Evolutionary conservation across 92 coral and sea anemone species (phyloP).

Genomic region (Heliopora coerulea): DNA sequence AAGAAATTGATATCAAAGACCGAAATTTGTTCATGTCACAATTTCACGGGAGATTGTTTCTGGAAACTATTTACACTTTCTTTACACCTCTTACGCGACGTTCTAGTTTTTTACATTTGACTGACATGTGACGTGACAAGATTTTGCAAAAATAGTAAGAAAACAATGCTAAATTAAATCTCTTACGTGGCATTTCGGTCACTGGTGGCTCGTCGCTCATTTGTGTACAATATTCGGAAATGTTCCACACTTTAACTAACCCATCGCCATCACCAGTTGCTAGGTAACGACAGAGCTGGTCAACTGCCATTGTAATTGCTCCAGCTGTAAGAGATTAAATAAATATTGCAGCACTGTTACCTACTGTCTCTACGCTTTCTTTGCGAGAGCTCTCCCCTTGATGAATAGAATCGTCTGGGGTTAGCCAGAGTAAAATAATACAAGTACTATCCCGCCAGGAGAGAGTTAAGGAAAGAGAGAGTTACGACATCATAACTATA

Average conservation of each 20-base stretch:
- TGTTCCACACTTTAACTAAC: conserved; percentile 85
- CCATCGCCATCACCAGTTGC: conserved; percentile 97
- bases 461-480: background rate
- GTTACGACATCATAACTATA: background rate
- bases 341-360: background rate
- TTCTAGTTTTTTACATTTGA: no score
- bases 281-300: conserved; percentile 65
- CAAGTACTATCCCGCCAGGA: background rate
- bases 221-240: conserved; percentile 68
- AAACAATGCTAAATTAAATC: conserved; percentile 60
- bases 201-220: conserved; percentile 28
- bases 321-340: conserved; percentile 58
- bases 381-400: no score
- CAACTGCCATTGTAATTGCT: conserved; percentile 86
- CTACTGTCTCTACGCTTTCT: no score
- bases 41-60: no score
- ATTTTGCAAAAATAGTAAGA: no score
- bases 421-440: no score
- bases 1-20: no score
- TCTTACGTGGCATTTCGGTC: conserved; percentile 76
- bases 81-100: no score
- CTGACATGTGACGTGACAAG: no score
- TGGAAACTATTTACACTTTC: no score
- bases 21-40: no score
- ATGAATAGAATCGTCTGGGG: no score